Evolutionary conservation across 2,888 invertebrate genomes (phyloP).

Genomic region (Heteromyza rotundicornis): DNA sequence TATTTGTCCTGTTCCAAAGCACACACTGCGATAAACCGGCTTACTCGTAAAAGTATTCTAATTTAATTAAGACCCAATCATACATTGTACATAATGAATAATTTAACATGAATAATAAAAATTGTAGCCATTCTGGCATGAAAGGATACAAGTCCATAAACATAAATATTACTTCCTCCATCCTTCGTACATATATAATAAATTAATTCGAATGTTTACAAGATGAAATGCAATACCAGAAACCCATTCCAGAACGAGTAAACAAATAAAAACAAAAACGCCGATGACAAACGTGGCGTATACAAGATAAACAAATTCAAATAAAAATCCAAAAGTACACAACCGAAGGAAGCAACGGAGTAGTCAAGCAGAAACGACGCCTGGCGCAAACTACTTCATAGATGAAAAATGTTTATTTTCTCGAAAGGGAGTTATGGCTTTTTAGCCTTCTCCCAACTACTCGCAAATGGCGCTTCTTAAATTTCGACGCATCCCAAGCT

Average conservation of each 20-base stretch:
- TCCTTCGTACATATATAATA: constrained; percentile 39
- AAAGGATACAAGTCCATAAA: constrained; percentile 25
- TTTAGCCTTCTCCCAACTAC: constrained; percentile 6
- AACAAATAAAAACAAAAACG: constrained; percentile 40
- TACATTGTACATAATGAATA: no score
- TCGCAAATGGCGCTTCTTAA: constrained; percentile 15
- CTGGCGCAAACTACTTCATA: constrained; percentile 33
- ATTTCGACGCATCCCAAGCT: background rate
- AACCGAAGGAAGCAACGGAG: constrained; percentile 41
- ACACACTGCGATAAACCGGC: no score
- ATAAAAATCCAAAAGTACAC: constrained; percentile 19
- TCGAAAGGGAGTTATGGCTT: constrained; percentile 7
- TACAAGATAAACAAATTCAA: constrained; percentile 47
- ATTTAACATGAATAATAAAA: constrained; percentile 4
- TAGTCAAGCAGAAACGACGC: constrained; percentile 17
- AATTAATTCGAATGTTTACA: constrained; percentile 53
- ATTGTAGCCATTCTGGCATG: constrained; percentile 4
- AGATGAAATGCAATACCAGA: constrained; percentile 22
- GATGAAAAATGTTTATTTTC: constrained; percentile 10
- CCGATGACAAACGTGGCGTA: constrained; percentile 39
- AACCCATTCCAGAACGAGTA: constrained; percentile 21
- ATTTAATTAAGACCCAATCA: no score
- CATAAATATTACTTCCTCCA: constrained; percentile 33
- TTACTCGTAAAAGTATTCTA: no score
- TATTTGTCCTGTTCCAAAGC: no score